Conservation (phyloP, 2,888 invertebrate genomes). For the Invenusta paracnida region DNA sequence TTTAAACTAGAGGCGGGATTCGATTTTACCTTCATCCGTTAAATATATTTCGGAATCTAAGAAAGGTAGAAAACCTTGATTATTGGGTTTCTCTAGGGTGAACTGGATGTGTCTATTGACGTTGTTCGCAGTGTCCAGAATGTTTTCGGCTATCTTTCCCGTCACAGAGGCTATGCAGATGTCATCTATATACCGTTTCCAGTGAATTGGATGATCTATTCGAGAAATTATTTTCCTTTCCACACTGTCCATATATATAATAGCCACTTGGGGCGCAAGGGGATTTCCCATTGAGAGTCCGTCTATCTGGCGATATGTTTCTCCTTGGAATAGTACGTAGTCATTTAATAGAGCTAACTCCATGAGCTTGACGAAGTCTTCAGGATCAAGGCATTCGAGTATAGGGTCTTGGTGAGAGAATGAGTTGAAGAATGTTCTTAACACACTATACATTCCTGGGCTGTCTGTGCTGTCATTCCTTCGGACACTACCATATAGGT, state of each 20-base stretch:
- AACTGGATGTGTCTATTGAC: background rate
- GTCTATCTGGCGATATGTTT: background rate
- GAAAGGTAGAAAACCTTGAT: slow-evolving; percentile 11
- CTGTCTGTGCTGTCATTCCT: background rate
- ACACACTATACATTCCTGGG: too few species aligned
- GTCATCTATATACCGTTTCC: background rate
- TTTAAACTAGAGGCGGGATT: slow-evolving; percentile 16
- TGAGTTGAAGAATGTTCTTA: background rate
- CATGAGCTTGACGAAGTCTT: slow-evolving; percentile 16
- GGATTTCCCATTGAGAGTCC: slow-evolving; percentile 18
- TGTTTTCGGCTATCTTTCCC: background rate
- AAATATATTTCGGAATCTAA: background rate
- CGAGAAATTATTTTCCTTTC: background rate
- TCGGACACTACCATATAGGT: background rate
- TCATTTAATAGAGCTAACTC: background rate
- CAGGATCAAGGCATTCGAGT: background rate
- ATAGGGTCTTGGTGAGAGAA: background rate
- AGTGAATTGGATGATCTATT: background rate
- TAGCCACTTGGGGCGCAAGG: slow-evolving; percentile 1
- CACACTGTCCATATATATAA: slow-evolving; percentile 7
- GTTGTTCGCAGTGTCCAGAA: background rate
- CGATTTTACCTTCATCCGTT: background rate
- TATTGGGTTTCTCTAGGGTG: background rate
- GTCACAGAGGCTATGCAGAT: background rate
- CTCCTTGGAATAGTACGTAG: background rate